A percentile compares a stretch with the other conserved stretches of the same genome.
Evolutionary conservation across 2,113 vertebrate species (phyloP).

Genomic region (Microtus montanus): DNA sequence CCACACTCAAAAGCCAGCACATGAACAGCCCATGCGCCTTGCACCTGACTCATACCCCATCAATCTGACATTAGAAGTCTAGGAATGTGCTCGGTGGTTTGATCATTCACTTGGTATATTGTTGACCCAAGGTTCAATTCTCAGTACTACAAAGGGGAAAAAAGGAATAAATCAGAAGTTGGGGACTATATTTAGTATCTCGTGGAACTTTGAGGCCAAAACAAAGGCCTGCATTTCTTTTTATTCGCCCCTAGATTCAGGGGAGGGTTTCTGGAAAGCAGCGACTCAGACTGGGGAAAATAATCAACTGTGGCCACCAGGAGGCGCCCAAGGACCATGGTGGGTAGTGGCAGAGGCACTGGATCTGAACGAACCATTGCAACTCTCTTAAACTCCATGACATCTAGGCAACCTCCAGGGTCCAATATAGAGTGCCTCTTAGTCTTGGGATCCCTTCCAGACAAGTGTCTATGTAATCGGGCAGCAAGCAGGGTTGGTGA

Average conservation of each 20-base stretch:
- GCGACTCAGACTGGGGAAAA: not conserved
- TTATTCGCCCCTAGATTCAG: not conserved
- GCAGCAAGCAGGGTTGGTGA: not conserved
- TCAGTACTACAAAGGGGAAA: not conserved
- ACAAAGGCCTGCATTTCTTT: not conserved
- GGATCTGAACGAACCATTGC: fast-evolving
- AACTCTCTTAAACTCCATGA: not conserved
- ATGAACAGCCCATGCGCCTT: not conserved
- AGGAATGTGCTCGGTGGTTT: not conserved
- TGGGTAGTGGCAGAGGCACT: fast-evolving
- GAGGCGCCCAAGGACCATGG: fast-evolving
- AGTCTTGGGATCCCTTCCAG: not conserved
- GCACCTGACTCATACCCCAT: fast-evolving
- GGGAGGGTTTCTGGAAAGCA: not conserved
- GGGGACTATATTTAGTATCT: not conserved
- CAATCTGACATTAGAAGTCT: too few species aligned
- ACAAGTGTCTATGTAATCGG: not conserved
- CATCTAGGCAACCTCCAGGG: not conserved
- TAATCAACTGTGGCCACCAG: not conserved
- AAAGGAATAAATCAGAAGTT: not conserved
- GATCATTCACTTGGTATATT: not conserved
- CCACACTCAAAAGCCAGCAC: not conserved
- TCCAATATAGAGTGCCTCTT: not conserved
- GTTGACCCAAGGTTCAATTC: not conserved
- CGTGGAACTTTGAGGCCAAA: not conserved